phyloP scores from a whole-genome alignment of 2,113 vertebrate genomes.

The Macrotus californicus region DNA sequence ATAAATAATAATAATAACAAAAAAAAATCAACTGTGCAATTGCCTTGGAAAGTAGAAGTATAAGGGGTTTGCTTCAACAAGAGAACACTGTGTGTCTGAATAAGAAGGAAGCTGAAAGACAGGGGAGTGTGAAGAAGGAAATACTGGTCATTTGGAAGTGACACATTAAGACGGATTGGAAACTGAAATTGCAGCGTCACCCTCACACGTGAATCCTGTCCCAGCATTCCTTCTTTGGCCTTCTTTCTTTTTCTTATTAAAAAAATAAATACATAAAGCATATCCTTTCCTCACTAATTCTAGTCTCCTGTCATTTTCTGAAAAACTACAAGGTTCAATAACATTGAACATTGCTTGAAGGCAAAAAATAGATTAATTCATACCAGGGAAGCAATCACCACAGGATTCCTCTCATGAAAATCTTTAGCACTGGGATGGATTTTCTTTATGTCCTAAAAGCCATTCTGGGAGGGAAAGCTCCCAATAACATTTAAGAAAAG shows the following conservation, averaged over 20 bases:
- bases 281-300: background rate
- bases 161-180: background rate
- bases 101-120: background rate
- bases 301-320: background rate
- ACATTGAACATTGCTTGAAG: background rate
- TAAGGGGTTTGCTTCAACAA: background rate
- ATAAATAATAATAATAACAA: background rate
- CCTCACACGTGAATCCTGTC: background rate
- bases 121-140: background rate
- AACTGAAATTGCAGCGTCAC: background rate
- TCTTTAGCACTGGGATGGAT: background rate
- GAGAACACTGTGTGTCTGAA: background rate
- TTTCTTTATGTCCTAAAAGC: background rate
- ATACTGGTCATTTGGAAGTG: background rate
- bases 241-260: background rate
- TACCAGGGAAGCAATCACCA: background rate
- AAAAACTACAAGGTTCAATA: background rate
- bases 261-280: background rate
- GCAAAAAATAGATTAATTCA: background rate
- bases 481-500: background rate
- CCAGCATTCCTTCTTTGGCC: background rate
- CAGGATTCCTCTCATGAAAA: background rate
- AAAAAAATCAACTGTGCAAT: background rate
- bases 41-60: background rate
- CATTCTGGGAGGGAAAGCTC: background rate